These are phyloP conservation scores for Engystomops pustulosus DNA, from an alignment of 2,113 vertebrate species.

Conservation along the genomic window DNA sequence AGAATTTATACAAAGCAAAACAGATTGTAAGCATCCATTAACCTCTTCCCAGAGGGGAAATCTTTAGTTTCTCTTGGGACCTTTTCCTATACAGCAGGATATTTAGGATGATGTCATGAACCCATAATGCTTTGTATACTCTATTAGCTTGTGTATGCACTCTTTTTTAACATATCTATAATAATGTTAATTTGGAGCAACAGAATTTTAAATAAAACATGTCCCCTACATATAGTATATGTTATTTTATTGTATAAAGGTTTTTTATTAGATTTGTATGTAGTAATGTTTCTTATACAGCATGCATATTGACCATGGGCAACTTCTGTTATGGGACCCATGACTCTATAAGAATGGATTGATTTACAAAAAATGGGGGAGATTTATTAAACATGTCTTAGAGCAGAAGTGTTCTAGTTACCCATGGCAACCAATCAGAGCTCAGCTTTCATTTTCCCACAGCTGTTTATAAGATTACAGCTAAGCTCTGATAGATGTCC, in stretches of 20 bases:
- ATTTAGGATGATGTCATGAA: constrained; percentile 83
- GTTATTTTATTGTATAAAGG: neutral
- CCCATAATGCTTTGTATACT: constrained; percentile 72
- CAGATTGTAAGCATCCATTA: constrained; percentile 83
- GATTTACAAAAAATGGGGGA: too few relatives aligned
- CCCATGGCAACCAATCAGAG: too few relatives aligned
- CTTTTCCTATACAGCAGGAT: constrained; percentile 75
- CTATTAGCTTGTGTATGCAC: constrained; percentile 67
- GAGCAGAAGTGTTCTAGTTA: too few relatives aligned
- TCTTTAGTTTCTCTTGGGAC: constrained; percentile 71
- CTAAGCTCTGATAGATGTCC: too few relatives aligned
- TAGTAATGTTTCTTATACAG: neutral
- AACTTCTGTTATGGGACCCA: too few relatives aligned
- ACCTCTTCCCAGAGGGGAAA: constrained; percentile 82
- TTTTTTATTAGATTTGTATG: neutral
- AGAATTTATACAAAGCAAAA: constrained; percentile 84
- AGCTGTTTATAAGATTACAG: too few relatives aligned
- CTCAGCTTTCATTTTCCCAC: too few relatives aligned
- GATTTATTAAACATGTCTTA: too few relatives aligned
- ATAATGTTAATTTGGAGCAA: neutral
- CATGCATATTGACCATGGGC: neutral
- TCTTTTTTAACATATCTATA: constrained; percentile 62
- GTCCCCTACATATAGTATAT: too few relatives aligned
- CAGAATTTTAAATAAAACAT: neutral
- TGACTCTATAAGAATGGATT: too few relatives aligned